These are phyloP conservation scores for Notamacropus eugenii DNA, from an alignment of 2,797 vertebrate species.

Conservation along the genomic window DNA sequence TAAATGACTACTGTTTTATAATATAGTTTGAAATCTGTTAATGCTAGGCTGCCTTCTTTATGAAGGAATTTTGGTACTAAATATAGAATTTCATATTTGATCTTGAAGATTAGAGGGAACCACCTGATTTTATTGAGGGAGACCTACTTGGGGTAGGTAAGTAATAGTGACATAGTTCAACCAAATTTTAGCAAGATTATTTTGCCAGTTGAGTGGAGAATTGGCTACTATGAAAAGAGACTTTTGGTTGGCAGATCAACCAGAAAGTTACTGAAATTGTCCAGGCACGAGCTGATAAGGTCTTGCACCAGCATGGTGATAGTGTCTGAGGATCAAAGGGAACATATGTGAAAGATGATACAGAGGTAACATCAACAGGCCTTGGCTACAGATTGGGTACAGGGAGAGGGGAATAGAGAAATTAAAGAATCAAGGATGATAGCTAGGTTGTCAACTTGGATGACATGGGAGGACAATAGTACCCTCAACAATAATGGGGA, in stretches of 20 bases:
- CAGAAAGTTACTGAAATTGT: background rate
- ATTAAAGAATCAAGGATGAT: background rate
- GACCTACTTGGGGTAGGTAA: too few relatives aligned
- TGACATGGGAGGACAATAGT: background rate
- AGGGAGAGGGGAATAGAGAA: background rate
- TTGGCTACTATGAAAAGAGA: background rate
- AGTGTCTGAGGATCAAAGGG: background rate
- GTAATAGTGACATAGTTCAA: background rate
- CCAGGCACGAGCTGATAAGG: background rate
- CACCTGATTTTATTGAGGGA: background rate
- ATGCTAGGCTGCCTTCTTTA: background rate
- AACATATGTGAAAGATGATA: too few relatives aligned
- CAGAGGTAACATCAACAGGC: background rate
- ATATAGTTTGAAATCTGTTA: background rate
- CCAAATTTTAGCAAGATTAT: background rate
- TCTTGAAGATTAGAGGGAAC: background rate
- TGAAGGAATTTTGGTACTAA: background rate
- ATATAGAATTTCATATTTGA: background rate
- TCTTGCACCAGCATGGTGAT: background rate
- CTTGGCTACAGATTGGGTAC: background rate
- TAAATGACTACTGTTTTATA: background rate
- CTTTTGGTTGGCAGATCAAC: background rate
- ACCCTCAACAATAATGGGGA: background rate
- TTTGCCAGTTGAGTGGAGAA: background rate
- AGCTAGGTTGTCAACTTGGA: background rate